phyloP scores from a whole-genome alignment of 2,888 invertebrate species.

The Leuctra nigra region DNA sequence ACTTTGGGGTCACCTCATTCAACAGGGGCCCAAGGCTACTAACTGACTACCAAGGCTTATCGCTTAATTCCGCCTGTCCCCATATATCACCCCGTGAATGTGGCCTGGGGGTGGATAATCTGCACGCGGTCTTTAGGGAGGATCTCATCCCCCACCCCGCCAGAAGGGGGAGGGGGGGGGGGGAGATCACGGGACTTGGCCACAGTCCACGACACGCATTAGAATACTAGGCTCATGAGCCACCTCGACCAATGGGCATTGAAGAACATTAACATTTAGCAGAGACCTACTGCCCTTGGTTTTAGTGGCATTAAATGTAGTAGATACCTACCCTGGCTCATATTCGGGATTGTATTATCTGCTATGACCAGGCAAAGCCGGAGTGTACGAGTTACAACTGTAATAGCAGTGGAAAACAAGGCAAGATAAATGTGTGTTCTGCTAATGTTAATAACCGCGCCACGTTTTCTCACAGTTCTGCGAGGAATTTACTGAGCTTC shows the following conservation, averaged over 20 bases:
- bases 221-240: neutral
- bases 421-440: too few relatives aligned
- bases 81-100: constrained; percentile 26
- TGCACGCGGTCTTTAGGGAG: constrained; percentile 11
- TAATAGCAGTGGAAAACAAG: too few relatives aligned
- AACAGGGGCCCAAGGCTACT: constrained; percentile 21
- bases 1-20: constrained; percentile 20
- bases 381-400: too few relatives aligned
- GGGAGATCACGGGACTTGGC: constrained; percentile 24
- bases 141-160: neutral
- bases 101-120: constrained; percentile 19
- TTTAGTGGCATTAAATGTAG: too few relatives aligned
- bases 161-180: neutral
- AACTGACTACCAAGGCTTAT: constrained; percentile 20
- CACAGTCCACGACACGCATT: constrained; percentile 20
- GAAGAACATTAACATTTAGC: constrained; percentile 5
- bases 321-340: too few relatives aligned
- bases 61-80: constrained; percentile 27
- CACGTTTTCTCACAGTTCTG: too few relatives aligned
- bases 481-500: too few relatives aligned
- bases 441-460: too few relatives aligned
- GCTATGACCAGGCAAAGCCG: too few relatives aligned
- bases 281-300: constrained; percentile 1
- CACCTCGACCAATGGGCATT: neutral
- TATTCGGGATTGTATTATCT: too few relatives aligned